Evolutionary conservation across 2,888 invertebrate genomes (phyloP).

Genomic region (Oscheius sp.): DNA sequence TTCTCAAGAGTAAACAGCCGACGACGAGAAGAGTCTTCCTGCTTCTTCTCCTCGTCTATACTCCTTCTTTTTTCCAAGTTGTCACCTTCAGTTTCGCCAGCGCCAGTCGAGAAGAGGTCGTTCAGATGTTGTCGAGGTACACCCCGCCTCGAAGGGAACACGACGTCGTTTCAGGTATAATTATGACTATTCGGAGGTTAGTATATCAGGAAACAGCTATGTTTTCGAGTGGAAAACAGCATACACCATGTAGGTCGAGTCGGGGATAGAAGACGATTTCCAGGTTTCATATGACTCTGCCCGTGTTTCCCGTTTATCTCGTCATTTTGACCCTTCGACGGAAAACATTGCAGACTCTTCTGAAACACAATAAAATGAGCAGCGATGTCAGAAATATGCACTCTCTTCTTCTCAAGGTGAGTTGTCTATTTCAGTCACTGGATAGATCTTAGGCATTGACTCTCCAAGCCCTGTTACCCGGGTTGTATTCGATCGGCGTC

Average conservation of each 20-base stretch:
- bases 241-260: conserved; percentile 35
- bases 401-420: conserved; percentile 45
- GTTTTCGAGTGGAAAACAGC: conserved; percentile 38
- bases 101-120: conserved; percentile 11
- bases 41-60: conserved; percentile 14
- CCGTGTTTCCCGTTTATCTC: conserved; percentile 46
- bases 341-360: conserved; percentile 38
- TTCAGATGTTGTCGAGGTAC: conserved; percentile 18
- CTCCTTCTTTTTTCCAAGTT: conserved; percentile 20
- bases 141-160: no score
- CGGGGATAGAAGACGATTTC: not conserved
- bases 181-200: conserved; percentile 44
- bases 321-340: conserved; percentile 42
- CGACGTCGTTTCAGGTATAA: conserved; percentile 12
- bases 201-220: conserved; percentile 30
- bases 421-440: not conserved
- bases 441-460: conserved; percentile 16
- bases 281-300: conserved; percentile 49
- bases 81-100: conserved; percentile 16
- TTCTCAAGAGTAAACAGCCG: conserved; percentile 16
- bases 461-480: conserved; percentile 35
- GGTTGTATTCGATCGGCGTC: conserved; percentile 42
- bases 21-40: not conserved
- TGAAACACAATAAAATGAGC: conserved; percentile 39
- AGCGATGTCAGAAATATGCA: conserved; percentile 48